phyloP scores from a whole-genome alignment of 2,888 invertebrate genomes.

The Norana najaformis region DNA sequence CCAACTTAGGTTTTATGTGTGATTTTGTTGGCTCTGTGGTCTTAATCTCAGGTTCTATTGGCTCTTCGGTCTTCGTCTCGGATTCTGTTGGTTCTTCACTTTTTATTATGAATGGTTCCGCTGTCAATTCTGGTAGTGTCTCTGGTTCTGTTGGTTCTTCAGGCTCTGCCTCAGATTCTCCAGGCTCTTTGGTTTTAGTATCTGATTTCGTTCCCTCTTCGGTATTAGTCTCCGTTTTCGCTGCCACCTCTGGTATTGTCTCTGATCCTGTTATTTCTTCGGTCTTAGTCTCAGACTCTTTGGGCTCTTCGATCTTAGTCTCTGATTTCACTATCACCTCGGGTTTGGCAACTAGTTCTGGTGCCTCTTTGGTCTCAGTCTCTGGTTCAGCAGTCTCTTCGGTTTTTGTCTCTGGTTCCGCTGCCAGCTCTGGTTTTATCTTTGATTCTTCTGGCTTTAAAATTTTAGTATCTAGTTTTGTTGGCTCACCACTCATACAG shows the following conservation, averaged over 20 bases:
- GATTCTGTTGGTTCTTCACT: neutral
- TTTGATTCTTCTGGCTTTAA: neutral
- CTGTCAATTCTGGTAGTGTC: neutral
- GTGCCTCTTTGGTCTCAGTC: too few species aligned
- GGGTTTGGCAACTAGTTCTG: neutral
- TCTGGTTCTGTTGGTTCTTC: neutral
- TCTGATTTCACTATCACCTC: neutral
- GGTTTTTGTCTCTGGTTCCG: neutral
- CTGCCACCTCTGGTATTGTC: constrained; percentile 34
- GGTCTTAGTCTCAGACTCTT: constrained; percentile 23
- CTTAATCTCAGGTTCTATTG: neutral
- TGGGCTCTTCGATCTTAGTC: too few species aligned
- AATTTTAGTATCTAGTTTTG: neutral
- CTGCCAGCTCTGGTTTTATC: too few species aligned
- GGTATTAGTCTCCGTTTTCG: constrained; percentile 35
- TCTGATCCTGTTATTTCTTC: constrained; percentile 34
- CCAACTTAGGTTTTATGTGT: constrained; percentile 24
- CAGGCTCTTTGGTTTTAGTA: constrained; percentile 28
- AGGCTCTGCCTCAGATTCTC: neutral
- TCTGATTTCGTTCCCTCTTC: constrained; percentile 21
- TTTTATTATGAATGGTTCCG: neutral
- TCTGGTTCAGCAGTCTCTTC: neutral
- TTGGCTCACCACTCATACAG: neutral
- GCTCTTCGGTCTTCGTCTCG: too few species aligned
- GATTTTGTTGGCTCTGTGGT: neutral